Conservation (phyloP, 37 sponge, comb jelly and placozoan species). For the Eunapius fragilis region DNA sequence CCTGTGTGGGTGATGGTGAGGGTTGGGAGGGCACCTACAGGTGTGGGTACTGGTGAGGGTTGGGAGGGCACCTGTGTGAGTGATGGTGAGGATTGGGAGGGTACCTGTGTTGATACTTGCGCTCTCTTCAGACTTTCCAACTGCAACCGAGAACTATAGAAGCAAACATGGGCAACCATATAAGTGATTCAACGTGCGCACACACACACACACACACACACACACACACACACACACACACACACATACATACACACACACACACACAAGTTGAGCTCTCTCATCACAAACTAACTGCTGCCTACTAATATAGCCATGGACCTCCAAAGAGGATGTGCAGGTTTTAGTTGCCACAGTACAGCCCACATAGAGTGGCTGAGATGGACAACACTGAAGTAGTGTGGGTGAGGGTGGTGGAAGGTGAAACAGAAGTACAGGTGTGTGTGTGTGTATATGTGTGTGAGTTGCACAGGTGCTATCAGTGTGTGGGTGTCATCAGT, state of each 20-base stretch:
- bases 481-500: too few relatives aligned
- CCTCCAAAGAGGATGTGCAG: too few relatives aligned
- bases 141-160: slow-evolving; percentile 36
- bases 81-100: neutral
- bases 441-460: neutral
- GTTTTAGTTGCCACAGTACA: too few relatives aligned
- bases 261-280: too few relatives aligned
- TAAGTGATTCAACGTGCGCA: neutral
- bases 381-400: too few relatives aligned
- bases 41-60: neutral
- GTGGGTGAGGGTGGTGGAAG: neutral
- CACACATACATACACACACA: too few relatives aligned
- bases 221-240: too few relatives aligned
- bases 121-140: slow-evolving; percentile 10
- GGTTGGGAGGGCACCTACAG: neutral
- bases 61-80: neutral
- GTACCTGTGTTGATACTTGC: neutral
- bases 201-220: too few relatives aligned
- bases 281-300: too few relatives aligned
- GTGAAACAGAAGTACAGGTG: neutral
- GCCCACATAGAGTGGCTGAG: too few relatives aligned
- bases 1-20: too few relatives aligned
- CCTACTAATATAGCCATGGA: too few relatives aligned
- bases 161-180: neutral
- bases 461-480: neutral